phyloP scores from a whole-genome alignment of 2,113 vertebrate genomes.

The Nannospalax galili region DNA sequence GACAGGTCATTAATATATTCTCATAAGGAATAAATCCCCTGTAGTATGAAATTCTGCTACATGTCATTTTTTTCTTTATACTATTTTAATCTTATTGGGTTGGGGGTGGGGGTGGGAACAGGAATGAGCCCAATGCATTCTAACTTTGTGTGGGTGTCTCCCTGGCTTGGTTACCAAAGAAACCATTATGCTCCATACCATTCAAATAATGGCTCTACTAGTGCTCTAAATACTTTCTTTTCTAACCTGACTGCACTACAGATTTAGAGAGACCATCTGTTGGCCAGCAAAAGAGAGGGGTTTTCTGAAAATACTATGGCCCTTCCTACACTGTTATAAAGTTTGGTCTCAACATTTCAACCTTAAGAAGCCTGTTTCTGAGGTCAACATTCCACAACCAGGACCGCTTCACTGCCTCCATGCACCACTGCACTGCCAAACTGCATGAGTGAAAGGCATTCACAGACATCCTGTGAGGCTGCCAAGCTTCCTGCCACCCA shows the following conservation, averaged over 20 bases:
- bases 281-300: constrained; percentile 77
- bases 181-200: constrained; percentile 86
- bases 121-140: constrained; percentile 83
- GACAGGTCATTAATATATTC: constrained; percentile 52
- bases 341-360: constrained; percentile 52
- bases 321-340: constrained; percentile 73
- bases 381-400: constrained; percentile 73
- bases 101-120: constrained; percentile 76
- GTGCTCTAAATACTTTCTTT: constrained; percentile 83
- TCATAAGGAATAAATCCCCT: constrained; percentile 53
- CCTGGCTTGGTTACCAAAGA: constrained; percentile 87
- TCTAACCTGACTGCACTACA: constrained; percentile 82
- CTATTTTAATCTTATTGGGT: constrained; percentile 81
- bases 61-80: constrained; percentile 79
- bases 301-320: constrained; percentile 78
- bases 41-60: constrained; percentile 67
- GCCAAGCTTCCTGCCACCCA: constrained; percentile 79
- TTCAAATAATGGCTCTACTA: constrained; percentile 84
- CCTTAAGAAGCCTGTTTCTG: constrained; percentile 66
- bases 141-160: constrained; percentile 86
- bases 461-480: constrained; percentile 77
- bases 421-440: constrained; percentile 78
- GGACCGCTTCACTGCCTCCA: constrained; percentile 69
- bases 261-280: constrained; percentile 87
- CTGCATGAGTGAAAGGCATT: constrained; percentile 77